Conservation (phyloP, 2,888 invertebrate species). For the Phorcus lineatus region DNA sequence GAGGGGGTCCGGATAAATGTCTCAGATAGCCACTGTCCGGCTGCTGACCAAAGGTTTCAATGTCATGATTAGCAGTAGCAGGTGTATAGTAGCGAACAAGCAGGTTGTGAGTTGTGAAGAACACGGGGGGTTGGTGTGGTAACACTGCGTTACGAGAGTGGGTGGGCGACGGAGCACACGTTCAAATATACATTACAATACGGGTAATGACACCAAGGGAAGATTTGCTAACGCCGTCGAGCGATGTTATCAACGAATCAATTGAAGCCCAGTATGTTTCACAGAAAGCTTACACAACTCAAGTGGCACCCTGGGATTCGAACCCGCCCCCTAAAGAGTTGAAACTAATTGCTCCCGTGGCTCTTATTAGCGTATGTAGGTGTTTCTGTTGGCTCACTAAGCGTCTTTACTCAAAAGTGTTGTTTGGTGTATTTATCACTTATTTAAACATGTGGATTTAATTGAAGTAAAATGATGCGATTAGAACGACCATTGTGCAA, state of each 20-base stretch:
- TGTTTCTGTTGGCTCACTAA: neutral
- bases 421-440: no score
- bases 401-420: neutral
- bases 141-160: neutral
- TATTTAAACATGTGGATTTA: no score
- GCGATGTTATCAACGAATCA: slow-evolving; percentile 5
- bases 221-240: neutral
- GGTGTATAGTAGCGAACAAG: neutral
- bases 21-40: neutral
- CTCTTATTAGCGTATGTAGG: neutral
- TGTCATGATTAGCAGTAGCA: neutral
- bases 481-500: no score
- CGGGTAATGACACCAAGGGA: neutral
- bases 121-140: neutral
- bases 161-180: neutral
- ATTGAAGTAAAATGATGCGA: no score
- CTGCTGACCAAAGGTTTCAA: neutral
- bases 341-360: slow-evolving; percentile 2
- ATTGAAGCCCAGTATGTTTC: neutral
- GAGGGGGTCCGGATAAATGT: slow-evolving; percentile 5
- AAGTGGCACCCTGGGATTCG: neutral
- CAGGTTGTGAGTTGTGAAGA: neutral
- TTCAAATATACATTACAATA: slow-evolving; percentile 10
- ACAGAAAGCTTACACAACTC: neutral
- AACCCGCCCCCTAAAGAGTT: neutral